Evolutionary conservation across 2,113 vertebrate species (phyloP), one percentile per base, ranked within the genome.

Genomic region (Phyllostomus discolor): DNA sequence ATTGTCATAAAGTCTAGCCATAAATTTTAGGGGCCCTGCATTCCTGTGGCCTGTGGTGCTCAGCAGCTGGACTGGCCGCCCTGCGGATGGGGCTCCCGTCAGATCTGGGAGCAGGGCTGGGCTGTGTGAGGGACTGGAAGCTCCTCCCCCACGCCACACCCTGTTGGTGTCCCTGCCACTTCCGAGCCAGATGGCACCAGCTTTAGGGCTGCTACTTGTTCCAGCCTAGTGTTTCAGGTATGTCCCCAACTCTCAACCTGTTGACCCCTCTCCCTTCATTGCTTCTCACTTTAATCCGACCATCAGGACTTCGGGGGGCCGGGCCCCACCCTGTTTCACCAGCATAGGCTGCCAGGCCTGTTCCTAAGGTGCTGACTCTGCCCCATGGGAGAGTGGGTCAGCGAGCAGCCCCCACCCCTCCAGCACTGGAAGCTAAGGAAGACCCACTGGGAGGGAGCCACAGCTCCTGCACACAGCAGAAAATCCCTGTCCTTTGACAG

Each of bases 1-100:
- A 97, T 97, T 97, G 96, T 97, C 97, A 91, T 97, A 97, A 97
- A 97, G 94, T 97, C 95, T 95, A 85, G 92, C 94, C 97, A 97
- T 98, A 98, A 98, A 98, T 98, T 97, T 83, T 88, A 97, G 97
- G 66, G 95, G 89, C 57, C 70, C 54, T 75, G 43, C 54, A 2
- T 90, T 79, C 93, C 80, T 11, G 64, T 81, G 64, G 90, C 88
- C 95, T 70, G 67, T 28, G 4, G 2, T 6, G 10, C 82, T 87
- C 5, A 0, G 78, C 62, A 26, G 93, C 50, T 38, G 2, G 72
- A 41, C 62, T 20, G 11, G 85, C 33, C 0, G 9, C 67, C 67
- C 57, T 28, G n/a, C 20, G 16, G 46, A 15, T 11, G 11, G 26
- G 72, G 76, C 5, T 7, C 19, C 1, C 11, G 33, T 14, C 43